Percentiles rank a stretch among this genome's conserved stretches.
Evolutionary conservation across 2,888 invertebrate genomes (phyloP).

Genomic region (Iphiclides podalirius): DNA sequence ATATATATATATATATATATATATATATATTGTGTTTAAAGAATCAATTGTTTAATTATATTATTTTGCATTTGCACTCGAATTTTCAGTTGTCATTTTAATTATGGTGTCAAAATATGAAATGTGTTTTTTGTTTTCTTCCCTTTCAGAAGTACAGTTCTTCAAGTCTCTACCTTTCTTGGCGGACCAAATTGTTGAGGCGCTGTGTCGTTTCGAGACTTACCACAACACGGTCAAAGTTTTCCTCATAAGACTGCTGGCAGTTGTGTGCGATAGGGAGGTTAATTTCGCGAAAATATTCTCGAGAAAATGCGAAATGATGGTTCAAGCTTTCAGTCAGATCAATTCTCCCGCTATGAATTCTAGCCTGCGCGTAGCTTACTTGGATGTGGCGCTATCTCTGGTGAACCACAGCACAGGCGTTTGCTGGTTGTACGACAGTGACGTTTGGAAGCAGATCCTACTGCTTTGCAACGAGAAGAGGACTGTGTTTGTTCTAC

Average conservation of each 20-base stretch:
- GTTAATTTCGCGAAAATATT: conserved; percentile 79
- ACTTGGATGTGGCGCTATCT: conserved; percentile 81
- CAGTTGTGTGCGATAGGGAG: conserved; percentile 80
- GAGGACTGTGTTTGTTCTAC: conserved; percentile 85
- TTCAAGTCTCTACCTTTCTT: conserved; percentile 46
- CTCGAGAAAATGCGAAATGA: conserved; percentile 46
- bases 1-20: no score
- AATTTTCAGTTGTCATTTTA: no score
- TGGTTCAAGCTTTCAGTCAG: conserved; percentile 45
- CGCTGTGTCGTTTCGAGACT: conserved; percentile 41
- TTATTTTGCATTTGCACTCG: no score
- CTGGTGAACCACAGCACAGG: conserved; percentile 83
- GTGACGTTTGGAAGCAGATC: conserved; percentile 83
- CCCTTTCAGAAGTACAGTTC: conserved; percentile 54
- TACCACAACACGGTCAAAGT: conserved; percentile 65
- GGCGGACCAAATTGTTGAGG: conserved; percentile 49
- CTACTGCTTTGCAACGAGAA: conserved; percentile 82
- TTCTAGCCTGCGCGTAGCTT: conserved; percentile 84
- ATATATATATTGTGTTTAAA: no score
- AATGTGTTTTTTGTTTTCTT: neutral
- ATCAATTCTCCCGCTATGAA: conserved; percentile 58
- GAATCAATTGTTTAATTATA: no score
- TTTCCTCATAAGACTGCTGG: conserved; percentile 83
- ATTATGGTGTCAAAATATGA: no score
- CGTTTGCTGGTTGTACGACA: conserved; percentile 82